Conservation (phyloP, 2,113 vertebrate species). For the Coreoperca whiteheadi region DNA sequence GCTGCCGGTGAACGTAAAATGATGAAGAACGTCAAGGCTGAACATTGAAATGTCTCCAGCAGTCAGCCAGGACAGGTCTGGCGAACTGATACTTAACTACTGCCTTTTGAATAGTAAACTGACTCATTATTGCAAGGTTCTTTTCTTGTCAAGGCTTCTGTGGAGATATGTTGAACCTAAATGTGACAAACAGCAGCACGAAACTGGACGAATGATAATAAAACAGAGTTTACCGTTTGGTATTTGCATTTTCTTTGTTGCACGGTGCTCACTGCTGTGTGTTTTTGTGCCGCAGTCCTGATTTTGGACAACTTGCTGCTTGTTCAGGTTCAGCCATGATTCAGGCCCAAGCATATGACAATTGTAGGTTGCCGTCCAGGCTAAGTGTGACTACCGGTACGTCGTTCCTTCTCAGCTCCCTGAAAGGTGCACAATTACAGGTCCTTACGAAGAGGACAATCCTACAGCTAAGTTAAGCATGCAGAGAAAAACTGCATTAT, state of each 20-base stretch:
- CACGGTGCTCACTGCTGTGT: not conserved
- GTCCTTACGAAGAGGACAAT: not conserved
- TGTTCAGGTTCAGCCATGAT: constrained; percentile 10
- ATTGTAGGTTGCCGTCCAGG: not conserved
- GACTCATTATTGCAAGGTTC: not conserved
- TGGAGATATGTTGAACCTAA: not conserved
- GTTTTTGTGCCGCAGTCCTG: not conserved
- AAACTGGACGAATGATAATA: not conserved
- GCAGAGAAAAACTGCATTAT: constrained; percentile 4
- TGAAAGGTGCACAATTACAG: not conserved
- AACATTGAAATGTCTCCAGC: constrained; percentile 3
- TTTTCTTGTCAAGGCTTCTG: not conserved
- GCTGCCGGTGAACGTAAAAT: constrained; percentile 6
- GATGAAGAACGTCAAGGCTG: constrained; percentile 14
- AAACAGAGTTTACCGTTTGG: not conserved
- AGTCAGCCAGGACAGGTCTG: constrained; percentile 10
- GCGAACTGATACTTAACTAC: not conserved
- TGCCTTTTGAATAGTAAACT: not conserved
- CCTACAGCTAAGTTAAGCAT: not conserved
- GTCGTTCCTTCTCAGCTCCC: not conserved
- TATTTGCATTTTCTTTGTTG: not conserved
- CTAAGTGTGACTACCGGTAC: not conserved
- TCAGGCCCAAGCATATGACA: constrained; percentile 2
- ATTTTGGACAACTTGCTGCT: not conserved
- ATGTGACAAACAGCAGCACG: no score